phyloP scores from a whole-genome alignment of 1,140 invertebrate genomes.

The Drosophila sturtevanti region DNA sequence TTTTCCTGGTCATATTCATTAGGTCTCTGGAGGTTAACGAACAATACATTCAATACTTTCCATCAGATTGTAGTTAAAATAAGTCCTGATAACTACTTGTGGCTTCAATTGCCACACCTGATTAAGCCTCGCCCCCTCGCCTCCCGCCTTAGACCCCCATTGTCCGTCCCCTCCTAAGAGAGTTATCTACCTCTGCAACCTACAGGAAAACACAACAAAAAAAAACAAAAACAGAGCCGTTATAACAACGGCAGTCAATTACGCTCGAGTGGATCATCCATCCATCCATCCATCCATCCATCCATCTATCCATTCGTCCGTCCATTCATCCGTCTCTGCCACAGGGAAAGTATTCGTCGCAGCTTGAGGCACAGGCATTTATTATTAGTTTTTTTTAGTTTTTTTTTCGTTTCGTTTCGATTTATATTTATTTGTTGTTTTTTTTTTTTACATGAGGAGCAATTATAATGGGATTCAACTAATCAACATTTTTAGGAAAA shows the following conservation, averaged over 20 bases:
- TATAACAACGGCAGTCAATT: constrained; percentile 25
- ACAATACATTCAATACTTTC: constrained; percentile 17
- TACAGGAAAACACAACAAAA: constrained; percentile 12
- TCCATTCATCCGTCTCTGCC: constrained; percentile 27
- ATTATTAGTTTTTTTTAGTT: not conserved
- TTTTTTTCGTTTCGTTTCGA: too few relatives aligned
- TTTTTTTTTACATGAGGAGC: constrained; percentile 63
- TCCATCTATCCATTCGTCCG: not conserved
- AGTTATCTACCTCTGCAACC: not conserved
- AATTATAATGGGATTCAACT: constrained; percentile 76
- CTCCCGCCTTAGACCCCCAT: too few relatives aligned
- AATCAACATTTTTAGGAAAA: constrained; percentile 77
- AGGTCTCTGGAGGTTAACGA: constrained; percentile 11
- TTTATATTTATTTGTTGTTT: constrained; percentile 44
- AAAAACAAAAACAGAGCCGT: constrained; percentile 19
- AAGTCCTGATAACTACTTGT: constrained; percentile 12
- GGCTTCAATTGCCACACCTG: constrained; percentile 41
- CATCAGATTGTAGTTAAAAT: constrained; percentile 10
- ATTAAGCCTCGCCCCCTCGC: constrained; percentile 23
- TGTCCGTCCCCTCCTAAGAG: too few relatives aligned
- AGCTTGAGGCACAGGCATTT: constrained; percentile 36
- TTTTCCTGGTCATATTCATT: constrained; percentile 11
- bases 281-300: not conserved
- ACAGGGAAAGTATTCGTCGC: constrained; percentile 46
- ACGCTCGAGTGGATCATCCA: constrained; percentile 32